phyloP scores from a whole-genome alignment of 64 coral and sea anemone species.

The Montipora cactus region DNA sequence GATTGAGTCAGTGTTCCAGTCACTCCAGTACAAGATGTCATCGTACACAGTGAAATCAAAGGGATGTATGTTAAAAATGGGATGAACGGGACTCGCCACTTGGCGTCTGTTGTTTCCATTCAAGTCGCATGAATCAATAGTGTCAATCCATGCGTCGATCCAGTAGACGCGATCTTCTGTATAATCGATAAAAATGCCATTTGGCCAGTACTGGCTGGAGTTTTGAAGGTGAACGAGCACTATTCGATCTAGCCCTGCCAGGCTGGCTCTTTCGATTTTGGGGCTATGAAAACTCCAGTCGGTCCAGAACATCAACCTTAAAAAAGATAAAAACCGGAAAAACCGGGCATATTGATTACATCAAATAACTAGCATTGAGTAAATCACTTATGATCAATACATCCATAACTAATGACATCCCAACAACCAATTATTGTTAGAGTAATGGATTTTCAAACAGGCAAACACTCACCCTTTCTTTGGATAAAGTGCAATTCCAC shows the following conservation, averaged over 20 bases:
- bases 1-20: background rate
- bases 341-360: too few species aligned
- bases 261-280: conserved; percentile 46
- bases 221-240: conserved; percentile 1
- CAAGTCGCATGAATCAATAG: conserved; percentile 59
- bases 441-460: background rate
- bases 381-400: background rate
- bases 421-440: background rate
- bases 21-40: conserved; percentile 35
- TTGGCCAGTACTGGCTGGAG: conserved; percentile 3
- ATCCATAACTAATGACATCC: background rate
- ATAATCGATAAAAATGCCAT: conserved; percentile 43
- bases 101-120: conserved; percentile 28
- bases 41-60: conserved; percentile 15
- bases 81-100: background rate
- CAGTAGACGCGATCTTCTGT: conserved; percentile 30
- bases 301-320: background rate
- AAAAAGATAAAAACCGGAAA: too few species aligned
- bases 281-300: conserved; percentile 27
- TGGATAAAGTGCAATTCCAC: conserved; percentile 78
- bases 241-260: conserved; percentile 29
- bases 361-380: too few species aligned
- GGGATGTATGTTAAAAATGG: background rate
- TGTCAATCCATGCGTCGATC: background rate
- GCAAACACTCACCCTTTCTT: conserved; percentile 49